These are phyloP conservation scores for Hemitrygon akajei DNA, from an alignment of 2,797 vertebrate genomes.

Conservation along the genomic window DNA sequence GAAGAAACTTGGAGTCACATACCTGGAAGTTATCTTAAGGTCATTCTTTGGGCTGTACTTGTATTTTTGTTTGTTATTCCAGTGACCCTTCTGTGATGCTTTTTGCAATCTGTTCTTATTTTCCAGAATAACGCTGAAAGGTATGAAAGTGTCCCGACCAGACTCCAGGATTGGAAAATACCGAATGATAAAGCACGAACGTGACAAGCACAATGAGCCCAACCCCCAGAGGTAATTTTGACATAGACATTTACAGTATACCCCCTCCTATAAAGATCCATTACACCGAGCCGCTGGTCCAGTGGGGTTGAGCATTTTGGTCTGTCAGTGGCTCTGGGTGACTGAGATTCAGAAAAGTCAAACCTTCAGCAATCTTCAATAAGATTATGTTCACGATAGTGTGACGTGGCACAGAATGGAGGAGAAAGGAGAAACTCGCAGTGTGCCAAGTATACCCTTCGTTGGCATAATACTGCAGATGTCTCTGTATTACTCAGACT, in stretches of 20 bases:
- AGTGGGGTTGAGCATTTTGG: neutral
- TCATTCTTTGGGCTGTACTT: neutral
- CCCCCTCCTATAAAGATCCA: neutral
- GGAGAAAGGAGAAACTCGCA: neutral
- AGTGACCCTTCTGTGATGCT: neutral
- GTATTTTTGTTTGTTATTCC: neutral
- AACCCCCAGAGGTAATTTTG: conserved; percentile 91
- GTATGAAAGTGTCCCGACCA: conserved; percentile 96
- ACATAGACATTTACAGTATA: neutral
- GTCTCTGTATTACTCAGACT: neutral
- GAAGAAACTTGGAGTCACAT: neutral
- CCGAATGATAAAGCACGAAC: conserved; percentile 98
- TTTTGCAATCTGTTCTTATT: neutral
- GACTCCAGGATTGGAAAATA: conserved; percentile 93
- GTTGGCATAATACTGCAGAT: neutral
- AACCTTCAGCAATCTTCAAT: neutral
- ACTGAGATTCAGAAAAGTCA: too few relatives aligned
- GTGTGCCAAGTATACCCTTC: neutral
- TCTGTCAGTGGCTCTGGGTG: neutral
- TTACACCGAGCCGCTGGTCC: neutral
- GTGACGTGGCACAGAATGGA: neutral
- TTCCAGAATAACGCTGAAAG: conserved; percentile 86
- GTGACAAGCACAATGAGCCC: conserved; percentile 97
- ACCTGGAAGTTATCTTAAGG: too few relatives aligned
- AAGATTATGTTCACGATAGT: neutral